Percentiles rank a stretch among this genome's conserved stretches.
Conservation (phyloP, 2,888 invertebrate species). For the Acrobasis repandana region DNA sequence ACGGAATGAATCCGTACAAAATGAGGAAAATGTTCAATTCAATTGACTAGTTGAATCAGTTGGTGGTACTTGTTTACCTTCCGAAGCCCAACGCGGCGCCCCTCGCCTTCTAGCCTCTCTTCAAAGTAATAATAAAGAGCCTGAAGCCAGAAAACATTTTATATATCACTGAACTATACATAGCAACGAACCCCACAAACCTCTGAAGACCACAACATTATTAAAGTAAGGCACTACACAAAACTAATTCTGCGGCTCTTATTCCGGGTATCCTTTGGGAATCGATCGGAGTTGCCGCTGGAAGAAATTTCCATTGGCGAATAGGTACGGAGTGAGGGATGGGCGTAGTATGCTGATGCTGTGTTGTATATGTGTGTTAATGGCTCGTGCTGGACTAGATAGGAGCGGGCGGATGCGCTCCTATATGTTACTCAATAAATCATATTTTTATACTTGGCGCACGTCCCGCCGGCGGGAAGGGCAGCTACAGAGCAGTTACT, state of each 20-base stretch:
- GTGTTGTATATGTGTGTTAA: slow-evolving; percentile 53
- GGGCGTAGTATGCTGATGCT: slow-evolving; percentile 48
- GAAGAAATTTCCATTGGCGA: slow-evolving; percentile 50
- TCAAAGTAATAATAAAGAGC: slow-evolving; percentile 81
- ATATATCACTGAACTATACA: slow-evolving; percentile 70
- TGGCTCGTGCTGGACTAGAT: slow-evolving; percentile 49
- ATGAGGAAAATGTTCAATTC: slow-evolving; percentile 63
- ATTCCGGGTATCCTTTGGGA: slow-evolving; percentile 63
- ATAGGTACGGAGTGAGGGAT: slow-evolving; percentile 44
- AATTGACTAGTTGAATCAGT: slow-evolving; percentile 69
- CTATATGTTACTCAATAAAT: slow-evolving; percentile 63
- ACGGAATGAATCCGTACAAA: slow-evolving; percentile 48
- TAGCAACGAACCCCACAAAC: slow-evolving; percentile 67
- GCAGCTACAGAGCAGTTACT: slow-evolving; percentile 64
- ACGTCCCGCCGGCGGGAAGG: slow-evolving; percentile 52
- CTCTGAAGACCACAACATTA: slow-evolving; percentile 74
- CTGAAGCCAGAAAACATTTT: slow-evolving; percentile 82
- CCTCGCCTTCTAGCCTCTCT: slow-evolving; percentile 61
- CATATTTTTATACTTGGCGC: slow-evolving; percentile 74
- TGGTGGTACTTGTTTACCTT: slow-evolving; percentile 73
- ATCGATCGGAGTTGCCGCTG: slow-evolving; percentile 51
- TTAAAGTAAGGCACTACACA: slow-evolving; percentile 73
- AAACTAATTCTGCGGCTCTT: slow-evolving; percentile 74
- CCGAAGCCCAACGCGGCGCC: slow-evolving; percentile 62
- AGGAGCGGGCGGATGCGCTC: slow-evolving; percentile 55